phyloP scores from a whole-genome alignment of 1,140 invertebrate species.

The Meloidogyne hapla region DNA sequence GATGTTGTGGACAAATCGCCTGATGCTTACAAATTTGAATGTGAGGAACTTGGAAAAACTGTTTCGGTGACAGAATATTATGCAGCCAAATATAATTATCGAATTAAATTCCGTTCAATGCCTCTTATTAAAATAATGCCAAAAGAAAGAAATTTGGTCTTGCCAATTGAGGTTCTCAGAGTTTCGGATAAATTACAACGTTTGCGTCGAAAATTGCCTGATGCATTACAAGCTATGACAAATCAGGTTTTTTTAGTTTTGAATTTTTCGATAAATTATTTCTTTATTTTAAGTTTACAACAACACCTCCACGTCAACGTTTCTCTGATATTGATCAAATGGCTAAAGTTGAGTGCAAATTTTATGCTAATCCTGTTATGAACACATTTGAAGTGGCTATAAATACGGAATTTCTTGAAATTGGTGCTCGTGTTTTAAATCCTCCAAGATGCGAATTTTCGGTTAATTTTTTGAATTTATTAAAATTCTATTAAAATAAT shows the following conservation, averaged over 20 bases:
- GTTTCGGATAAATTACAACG: conserved; percentile 11
- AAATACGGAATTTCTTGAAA: not conserved
- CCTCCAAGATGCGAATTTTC: conserved; percentile 3
- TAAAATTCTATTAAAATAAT: not conserved
- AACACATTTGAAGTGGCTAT: not conserved
- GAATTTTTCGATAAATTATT: not conserved
- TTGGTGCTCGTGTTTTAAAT: conserved; percentile 12
- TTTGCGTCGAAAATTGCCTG: conserved; percentile 14
- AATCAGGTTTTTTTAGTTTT: conserved; percentile 2
- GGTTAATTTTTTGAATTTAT: not conserved
- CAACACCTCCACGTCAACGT: not conserved
- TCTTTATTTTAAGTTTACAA: not conserved
- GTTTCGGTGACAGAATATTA: conserved; percentile 12
- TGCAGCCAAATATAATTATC: not conserved
- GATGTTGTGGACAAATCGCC: not conserved
- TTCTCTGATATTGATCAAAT: not conserved
- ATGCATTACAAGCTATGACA: conserved; percentile 20
- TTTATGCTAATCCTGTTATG: not conserved
- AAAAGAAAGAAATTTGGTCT: conserved; percentile 13
- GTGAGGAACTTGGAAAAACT: not conserved
- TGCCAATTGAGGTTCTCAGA: conserved; percentile 22
- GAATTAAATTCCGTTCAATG: conserved; percentile 15
- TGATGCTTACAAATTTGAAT: not conserved
- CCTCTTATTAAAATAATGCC: not conserved
- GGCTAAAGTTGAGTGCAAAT: not conserved